These are phyloP conservation scores for Agriopis leucophaearia DNA, from an alignment of 2,888 invertebrate species.

Conservation along the genomic window DNA sequence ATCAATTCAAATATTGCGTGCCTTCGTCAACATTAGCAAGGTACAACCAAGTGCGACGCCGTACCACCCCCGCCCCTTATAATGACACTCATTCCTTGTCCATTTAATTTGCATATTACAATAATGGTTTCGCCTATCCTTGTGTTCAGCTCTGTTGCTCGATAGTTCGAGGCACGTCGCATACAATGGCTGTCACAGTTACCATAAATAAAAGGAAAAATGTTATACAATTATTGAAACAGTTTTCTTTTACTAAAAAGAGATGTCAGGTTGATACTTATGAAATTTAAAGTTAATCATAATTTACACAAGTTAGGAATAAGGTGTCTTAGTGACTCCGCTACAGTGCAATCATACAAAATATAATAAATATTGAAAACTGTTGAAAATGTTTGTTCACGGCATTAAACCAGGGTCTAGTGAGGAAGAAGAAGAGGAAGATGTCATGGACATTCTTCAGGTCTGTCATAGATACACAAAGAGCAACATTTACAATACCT, in stretches of 20 bases:
- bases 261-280: background rate
- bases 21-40: slow-evolving; percentile 51
- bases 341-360: background rate
- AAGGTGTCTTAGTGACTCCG: slow-evolving; percentile 1
- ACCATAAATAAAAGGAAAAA: slow-evolving; percentile 9
- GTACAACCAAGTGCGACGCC: slow-evolving; percentile 64
- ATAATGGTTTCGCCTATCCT: slow-evolving; percentile 63
- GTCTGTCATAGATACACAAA: slow-evolving; percentile 55
- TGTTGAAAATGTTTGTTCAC: slow-evolving; percentile 84
- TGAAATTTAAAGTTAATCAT: background rate
- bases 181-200: slow-evolving; percentile 49
- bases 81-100: slow-evolving; percentile 76
- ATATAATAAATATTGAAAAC: background rate
- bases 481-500: background rate
- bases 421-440: slow-evolving; percentile 87
- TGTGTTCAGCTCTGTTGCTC: slow-evolving; percentile 58
- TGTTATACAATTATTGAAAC: background rate
- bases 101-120: slow-evolving; percentile 81
- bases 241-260: background rate
- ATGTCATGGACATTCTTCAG: slow-evolving; percentile 83
- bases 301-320: slow-evolving; percentile 5
- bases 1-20: slow-evolving; percentile 67
- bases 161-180: slow-evolving; percentile 59
- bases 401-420: slow-evolving; percentile 85
- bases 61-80: slow-evolving; percentile 72